These are phyloP conservation scores for Linyphia triangularis DNA, from an alignment of 2,888 invertebrate species.

Conservation along the genomic window DNA sequence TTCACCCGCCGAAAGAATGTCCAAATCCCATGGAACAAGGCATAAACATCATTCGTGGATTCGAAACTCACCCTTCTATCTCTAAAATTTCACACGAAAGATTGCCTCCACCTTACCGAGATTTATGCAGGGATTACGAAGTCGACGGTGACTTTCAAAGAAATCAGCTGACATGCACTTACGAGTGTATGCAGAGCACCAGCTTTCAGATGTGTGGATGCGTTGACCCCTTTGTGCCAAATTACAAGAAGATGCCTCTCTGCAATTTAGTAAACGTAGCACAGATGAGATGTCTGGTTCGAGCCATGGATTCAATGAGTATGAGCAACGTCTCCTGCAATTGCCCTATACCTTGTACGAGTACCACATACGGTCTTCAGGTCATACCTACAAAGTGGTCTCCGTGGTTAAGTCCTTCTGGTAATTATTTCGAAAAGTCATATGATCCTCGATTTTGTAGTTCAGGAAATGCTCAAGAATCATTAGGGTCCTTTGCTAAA, in stretches of 20 bases:
- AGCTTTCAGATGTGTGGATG: neutral
- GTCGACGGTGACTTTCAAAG: no score
- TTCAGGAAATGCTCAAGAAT: neutral
- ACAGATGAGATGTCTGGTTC: slow-evolving; percentile 3
- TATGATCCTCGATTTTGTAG: neutral
- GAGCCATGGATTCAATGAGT: neutral
- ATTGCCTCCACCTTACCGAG: slow-evolving; percentile 75
- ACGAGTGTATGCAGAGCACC: neutral
- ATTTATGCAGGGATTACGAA: slow-evolving; percentile 67
- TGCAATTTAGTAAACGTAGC: slow-evolving; percentile 16
- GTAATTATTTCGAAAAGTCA: neutral
- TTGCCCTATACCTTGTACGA: slow-evolving; percentile 24
- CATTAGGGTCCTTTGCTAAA: neutral
- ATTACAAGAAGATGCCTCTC: no score
- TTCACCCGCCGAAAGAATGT: slow-evolving; percentile 73
- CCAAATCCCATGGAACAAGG: slow-evolving; percentile 39
- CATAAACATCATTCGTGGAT: slow-evolving; percentile 27
- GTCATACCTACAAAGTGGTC: neutral
- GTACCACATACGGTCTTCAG: neutral
- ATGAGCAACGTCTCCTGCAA: neutral
- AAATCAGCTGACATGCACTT: neutral
- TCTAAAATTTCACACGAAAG: slow-evolving; percentile 12
- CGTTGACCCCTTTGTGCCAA: slow-evolving; percentile 7
- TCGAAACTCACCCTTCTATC: slow-evolving; percentile 22
- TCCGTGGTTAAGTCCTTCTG: neutral